A percentile compares a stretch with the other conserved stretches of the same genome.
These are phyloP conservation scores for Xiphophorus hellerii DNA, from an alignment of 2,113 vertebrate species.

Conservation along the genomic window DNA sequence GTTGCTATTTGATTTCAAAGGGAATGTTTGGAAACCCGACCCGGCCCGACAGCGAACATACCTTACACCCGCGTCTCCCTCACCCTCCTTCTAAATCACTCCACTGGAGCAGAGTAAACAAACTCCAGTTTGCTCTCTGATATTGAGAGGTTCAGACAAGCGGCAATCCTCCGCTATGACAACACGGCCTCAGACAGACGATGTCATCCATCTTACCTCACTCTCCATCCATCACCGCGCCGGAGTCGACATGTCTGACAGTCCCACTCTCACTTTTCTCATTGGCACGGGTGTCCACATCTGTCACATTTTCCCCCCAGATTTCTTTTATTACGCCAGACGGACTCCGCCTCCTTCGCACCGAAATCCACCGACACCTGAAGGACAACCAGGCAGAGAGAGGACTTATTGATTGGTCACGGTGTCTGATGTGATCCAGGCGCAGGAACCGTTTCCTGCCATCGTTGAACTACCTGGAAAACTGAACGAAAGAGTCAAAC, in stretches of 20 bases:
- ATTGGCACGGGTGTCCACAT: constrained; percentile 67
- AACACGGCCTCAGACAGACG: constrained; percentile 78
- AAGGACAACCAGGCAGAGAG: constrained; percentile 59
- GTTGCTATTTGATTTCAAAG: constrained; percentile 80
- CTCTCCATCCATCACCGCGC: constrained; percentile 82
- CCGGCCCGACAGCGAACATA: constrained; percentile 62
- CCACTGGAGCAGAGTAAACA: constrained; percentile 80
- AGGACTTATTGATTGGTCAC: constrained; percentile 64
- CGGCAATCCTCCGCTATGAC: constrained; percentile 73
- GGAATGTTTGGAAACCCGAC: constrained; percentile 79
- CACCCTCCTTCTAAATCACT: constrained; percentile 78
- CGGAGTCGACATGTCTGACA: constrained; percentile 84
- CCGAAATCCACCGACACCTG: constrained; percentile 62
- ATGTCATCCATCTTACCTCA: constrained; percentile 81
- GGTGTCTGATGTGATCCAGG: constrained; percentile 68
- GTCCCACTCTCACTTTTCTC: constrained; percentile 77
- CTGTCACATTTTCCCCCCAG: constrained; percentile 70
- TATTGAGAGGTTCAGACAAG: constrained; percentile 76
- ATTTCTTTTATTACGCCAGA: constrained; percentile 59
- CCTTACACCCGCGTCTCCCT: constrained; percentile 61
- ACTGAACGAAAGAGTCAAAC: neutral
- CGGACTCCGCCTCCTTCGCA: constrained; percentile 42
- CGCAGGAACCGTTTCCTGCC: constrained; percentile 52
- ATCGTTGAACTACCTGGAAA: constrained; percentile 31
- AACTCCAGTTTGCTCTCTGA: constrained; percentile 81